phyloP scores from a whole-genome alignment of 2,797 vertebrate species.

The Masticophis lateralis region DNA sequence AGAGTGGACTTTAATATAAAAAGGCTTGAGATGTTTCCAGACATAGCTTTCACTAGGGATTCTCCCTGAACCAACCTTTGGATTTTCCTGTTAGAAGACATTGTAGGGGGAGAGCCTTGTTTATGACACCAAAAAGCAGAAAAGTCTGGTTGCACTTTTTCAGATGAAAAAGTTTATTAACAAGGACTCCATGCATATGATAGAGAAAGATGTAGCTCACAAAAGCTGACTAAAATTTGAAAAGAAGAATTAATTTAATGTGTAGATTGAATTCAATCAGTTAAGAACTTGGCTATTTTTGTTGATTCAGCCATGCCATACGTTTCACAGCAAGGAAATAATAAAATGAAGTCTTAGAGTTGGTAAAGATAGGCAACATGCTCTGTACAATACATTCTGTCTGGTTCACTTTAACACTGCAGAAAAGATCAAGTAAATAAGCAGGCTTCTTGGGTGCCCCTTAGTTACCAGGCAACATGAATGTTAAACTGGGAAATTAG shows the following conservation, averaged over 20 bases:
- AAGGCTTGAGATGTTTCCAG: background rate
- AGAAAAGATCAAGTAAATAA: background rate
- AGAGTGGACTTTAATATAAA: background rate
- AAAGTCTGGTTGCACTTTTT: background rate
- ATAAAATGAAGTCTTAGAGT: background rate
- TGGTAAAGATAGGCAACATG: background rate
- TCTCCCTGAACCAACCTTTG: background rate
- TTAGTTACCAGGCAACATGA: background rate
- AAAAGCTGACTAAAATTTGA: background rate
- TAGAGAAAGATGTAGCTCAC: background rate
- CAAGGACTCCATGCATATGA: background rate
- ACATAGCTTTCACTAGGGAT: background rate
- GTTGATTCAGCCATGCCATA: background rate
- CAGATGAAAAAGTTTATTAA: background rate
- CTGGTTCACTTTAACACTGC: background rate
- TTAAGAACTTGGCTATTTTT: background rate
- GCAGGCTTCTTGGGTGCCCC: background rate
- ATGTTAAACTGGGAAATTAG: background rate
- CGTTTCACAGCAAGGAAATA: background rate
- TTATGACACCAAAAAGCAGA: background rate
- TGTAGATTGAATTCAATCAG: background rate
- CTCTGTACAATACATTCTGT: background rate
- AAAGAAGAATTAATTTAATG: background rate
- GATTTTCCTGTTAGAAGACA: background rate
- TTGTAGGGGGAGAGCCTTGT: background rate